A percentile compares a stretch with the other conserved stretches of the same genome.
phyloP scores from a whole-genome alignment of 2,797 vertebrate genomes.

The Acanthis flammea region DNA sequence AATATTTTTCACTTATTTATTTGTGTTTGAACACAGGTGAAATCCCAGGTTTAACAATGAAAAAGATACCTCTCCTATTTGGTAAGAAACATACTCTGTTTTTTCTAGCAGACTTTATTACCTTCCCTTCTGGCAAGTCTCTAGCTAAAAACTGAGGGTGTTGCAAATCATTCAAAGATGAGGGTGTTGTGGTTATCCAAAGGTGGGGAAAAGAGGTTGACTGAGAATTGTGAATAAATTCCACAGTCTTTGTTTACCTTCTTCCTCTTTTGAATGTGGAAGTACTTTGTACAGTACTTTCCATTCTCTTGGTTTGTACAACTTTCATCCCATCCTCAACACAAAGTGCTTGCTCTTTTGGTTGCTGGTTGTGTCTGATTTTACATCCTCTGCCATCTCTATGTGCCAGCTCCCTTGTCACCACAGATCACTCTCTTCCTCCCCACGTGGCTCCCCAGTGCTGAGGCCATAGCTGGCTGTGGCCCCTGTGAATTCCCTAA shows the following conservation, averaged over 20 bases:
- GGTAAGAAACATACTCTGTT: not conserved
- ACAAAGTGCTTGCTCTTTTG: not conserved
- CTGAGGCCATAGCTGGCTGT: not conserved
- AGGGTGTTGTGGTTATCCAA: not conserved
- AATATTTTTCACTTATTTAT: not conserved
- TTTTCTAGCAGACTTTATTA: not conserved
- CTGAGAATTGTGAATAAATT: not conserved
- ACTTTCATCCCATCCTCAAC: not conserved
- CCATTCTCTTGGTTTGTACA: not conserved
- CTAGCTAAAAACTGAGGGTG: not conserved
- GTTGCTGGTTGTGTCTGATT: not conserved
- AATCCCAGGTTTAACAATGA: not conserved
- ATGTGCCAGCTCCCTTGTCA: not conserved
- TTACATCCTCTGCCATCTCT: not conserved
- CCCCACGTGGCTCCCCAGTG: not conserved
- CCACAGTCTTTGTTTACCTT: not conserved
- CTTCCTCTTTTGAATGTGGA: not conserved
- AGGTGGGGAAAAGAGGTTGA: not conserved
- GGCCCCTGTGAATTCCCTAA: not conserved
- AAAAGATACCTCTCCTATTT: not conserved
- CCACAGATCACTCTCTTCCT: not conserved
- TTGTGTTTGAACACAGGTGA: not conserved
- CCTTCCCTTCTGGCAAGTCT: not conserved
- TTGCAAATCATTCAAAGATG: not conserved
- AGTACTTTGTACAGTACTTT: not conserved